Evolutionary conservation across 1,140 invertebrate genomes (phyloP).

Genomic region (Aleiodes sp.): DNA sequence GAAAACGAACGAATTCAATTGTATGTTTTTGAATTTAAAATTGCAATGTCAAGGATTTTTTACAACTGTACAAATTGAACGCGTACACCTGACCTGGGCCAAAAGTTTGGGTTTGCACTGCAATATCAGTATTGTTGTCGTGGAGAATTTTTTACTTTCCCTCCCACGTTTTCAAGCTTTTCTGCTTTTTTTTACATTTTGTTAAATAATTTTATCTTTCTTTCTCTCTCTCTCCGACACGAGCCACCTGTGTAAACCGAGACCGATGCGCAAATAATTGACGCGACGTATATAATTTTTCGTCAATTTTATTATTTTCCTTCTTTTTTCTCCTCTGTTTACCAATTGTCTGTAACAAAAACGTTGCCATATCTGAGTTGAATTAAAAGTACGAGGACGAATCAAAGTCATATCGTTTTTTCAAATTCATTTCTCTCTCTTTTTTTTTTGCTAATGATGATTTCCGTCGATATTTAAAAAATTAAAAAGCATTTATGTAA

Average conservation of each 20-base stretch:
- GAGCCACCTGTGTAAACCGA: slow-evolving; percentile 49
- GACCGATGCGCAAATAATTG: slow-evolving; percentile 44
- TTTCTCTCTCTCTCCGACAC: not conserved
- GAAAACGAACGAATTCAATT: not conserved
- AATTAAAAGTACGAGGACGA: slow-evolving; percentile 34
- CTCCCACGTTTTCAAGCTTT: not conserved
- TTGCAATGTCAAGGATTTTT: slow-evolving; percentile 8
- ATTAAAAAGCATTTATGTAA: slow-evolving; percentile 56
- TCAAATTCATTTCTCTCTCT: not conserved
- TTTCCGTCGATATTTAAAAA: slow-evolving; percentile 21
- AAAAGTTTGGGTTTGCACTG: not conserved
- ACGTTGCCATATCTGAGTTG: slow-evolving; percentile 41
- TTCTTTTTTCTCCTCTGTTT: slow-evolving; percentile 43
- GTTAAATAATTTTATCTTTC: slow-evolving; percentile 19
- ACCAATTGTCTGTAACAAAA: slow-evolving; percentile 47
- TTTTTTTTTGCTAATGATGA: slow-evolving; percentile 1
- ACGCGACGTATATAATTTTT: slow-evolving; percentile 27
- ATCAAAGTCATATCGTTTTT: slow-evolving; percentile 38
- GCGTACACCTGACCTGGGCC: not conserved
- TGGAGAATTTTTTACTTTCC: not conserved
- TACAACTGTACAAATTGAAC: slow-evolving; percentile 32
- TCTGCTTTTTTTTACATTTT: not conserved
- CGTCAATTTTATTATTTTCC: not conserved
- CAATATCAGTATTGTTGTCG: slow-evolving; percentile 11
- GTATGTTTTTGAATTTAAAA: not conserved